Conservation (phyloP, 2,888 invertebrate species). For the Euclidia mi region DNA sequence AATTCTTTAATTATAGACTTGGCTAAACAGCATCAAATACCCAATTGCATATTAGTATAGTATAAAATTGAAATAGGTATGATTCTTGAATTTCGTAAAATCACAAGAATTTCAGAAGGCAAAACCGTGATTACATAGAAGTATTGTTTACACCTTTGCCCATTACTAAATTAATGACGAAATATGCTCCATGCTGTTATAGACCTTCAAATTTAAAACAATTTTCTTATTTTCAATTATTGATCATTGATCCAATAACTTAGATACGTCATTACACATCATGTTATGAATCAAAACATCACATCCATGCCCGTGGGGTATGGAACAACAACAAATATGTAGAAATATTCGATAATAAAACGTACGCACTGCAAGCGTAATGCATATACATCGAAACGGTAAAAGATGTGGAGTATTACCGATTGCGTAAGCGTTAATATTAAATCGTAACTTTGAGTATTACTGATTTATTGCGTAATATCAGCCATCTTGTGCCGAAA, state of each 20-base stretch:
- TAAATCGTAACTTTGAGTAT: constrained; percentile 15
- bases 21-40: too few relatives aligned
- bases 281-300: background rate
- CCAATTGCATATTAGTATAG: too few relatives aligned
- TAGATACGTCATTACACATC: background rate
- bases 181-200: too few relatives aligned
- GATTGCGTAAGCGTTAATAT: constrained; percentile 20
- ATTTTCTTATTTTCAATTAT: background rate
- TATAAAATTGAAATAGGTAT: too few relatives aligned
- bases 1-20: too few relatives aligned
- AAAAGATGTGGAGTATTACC: background rate
- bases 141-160: too few relatives aligned
- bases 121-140: too few relatives aligned
- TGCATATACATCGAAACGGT: background rate
- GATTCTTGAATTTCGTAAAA: too few relatives aligned
- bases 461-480: constrained; percentile 20
- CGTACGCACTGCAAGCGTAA: background rate
- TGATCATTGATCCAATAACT: background rate
- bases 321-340: background rate
- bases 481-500: constrained; percentile 11
- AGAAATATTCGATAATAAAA: background rate
- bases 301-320: too few relatives aligned
- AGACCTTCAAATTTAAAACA: background rate
- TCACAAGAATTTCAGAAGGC: too few relatives aligned
- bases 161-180: too few relatives aligned